These are phyloP conservation scores for Lamellibrachia satsuma DNA, from an alignment of 2,888 invertebrate species.

Conservation along the genomic window DNA sequence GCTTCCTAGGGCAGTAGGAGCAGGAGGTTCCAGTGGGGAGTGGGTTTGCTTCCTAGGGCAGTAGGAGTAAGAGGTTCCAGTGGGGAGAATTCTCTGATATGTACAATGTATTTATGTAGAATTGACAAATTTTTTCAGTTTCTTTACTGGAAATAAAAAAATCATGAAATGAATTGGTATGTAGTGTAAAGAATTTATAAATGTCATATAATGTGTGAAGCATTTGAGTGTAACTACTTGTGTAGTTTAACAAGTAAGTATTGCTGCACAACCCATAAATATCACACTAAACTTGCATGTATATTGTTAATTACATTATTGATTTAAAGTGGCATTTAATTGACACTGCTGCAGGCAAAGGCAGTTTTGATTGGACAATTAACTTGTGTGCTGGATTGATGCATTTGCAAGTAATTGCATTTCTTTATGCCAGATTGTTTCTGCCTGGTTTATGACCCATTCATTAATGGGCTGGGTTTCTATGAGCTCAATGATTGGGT, in stretches of 20 bases:
- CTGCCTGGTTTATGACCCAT: not conserved
- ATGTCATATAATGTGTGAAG: too few relatives aligned
- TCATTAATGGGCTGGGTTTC: not conserved
- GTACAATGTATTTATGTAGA: too few relatives aligned
- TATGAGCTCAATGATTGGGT: not conserved
- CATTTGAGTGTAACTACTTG: too few relatives aligned
- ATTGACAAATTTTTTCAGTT: too few relatives aligned
- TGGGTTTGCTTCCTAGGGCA: too few relatives aligned
- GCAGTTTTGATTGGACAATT: not conserved
- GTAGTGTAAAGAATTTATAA: too few relatives aligned
- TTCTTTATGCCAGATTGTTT: not conserved
- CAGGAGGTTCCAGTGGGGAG: too few relatives aligned
- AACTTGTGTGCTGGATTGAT: not conserved
- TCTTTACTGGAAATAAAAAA: too few relatives aligned
- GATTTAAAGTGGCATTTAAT: not conserved
- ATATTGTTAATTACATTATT: not conserved
- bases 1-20: too few relatives aligned
- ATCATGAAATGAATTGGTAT: too few relatives aligned
- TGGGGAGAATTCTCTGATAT: too few relatives aligned
- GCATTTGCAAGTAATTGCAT: constrained; percentile 4
- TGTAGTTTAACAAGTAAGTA: not conserved
- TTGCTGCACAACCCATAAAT: not conserved
- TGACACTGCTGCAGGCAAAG: not conserved
- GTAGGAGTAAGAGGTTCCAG: too few relatives aligned
- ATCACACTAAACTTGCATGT: not conserved